These are phyloP conservation scores for Sternotherus odoratus DNA, from an alignment of 2,797 vertebrate species.

Conservation along the genomic window DNA sequence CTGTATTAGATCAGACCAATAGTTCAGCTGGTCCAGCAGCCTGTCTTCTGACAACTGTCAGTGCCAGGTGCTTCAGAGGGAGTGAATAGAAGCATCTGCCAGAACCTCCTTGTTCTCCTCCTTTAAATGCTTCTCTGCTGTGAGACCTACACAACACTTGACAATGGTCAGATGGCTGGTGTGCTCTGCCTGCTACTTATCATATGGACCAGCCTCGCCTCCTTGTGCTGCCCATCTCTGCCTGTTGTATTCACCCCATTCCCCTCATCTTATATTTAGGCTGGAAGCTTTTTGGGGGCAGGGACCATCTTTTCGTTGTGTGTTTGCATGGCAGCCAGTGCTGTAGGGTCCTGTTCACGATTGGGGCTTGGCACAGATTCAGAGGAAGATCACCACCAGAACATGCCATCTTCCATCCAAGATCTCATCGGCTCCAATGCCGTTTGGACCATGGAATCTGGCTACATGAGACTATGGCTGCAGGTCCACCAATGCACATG, in stretches of 20 bases:
- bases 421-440: background rate
- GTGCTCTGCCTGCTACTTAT: background rate
- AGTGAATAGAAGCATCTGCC: too few species aligned
- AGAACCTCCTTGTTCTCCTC: background rate
- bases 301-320: background rate
- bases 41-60: too few species aligned
- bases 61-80: too few species aligned
- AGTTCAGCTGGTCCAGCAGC: too few species aligned
- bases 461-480: rapidly evolving
- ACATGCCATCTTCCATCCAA: rapidly evolving
- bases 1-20: too few species aligned
- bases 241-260: background rate
- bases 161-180: background rate
- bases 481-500: background rate
- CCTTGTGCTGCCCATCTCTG: background rate
- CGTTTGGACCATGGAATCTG: background rate
- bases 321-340: background rate
- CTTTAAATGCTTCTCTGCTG: background rate
- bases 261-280: background rate
- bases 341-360: background rate
- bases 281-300: background rate
- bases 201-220: background rate
- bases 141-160: background rate
- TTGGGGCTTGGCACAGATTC: rapidly evolving
- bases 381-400: background rate